Conservation (phyloP, 2,797 vertebrate species). For the Coilia nasus region DNA sequence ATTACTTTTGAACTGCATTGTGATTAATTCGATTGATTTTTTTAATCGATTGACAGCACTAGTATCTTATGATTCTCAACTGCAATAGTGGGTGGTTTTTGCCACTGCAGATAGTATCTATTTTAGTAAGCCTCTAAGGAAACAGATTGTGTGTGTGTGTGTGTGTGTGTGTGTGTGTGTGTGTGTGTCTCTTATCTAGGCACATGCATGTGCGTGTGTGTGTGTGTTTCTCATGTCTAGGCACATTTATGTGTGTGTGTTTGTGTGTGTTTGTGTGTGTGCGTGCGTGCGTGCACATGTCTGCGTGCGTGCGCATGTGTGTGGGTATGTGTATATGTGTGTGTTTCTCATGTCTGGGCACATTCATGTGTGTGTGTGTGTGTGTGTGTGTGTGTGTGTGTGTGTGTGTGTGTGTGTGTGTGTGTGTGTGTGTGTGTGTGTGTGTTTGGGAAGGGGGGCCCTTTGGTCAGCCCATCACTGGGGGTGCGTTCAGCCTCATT, state of each 20-base stretch:
- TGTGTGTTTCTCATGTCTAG: not conserved
- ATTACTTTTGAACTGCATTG: too few relatives aligned
- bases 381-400: too few relatives aligned
- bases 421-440: not conserved
- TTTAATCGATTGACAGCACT: too few relatives aligned
- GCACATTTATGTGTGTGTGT: not conserved
- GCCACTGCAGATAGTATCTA: not conserved
- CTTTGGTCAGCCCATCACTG: slow-evolving; percentile 13
- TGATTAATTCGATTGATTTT: too few relatives aligned
- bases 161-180: slow-evolving; percentile 17
- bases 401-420: not conserved
- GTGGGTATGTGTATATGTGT: too few relatives aligned
- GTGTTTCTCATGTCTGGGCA: too few relatives aligned
- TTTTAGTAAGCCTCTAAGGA: not conserved
- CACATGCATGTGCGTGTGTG: too few relatives aligned
- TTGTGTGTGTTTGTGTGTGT: not conserved
- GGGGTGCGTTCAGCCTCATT: slow-evolving; percentile 64
- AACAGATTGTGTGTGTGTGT: not conserved
- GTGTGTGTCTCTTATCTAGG: too few relatives aligned
- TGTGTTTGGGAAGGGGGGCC: not conserved
- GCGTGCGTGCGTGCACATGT: too few relatives aligned
- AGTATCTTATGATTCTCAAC: not conserved
- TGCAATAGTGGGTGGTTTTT: not conserved
- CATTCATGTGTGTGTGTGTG: too few relatives aligned
- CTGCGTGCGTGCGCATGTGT: too few relatives aligned